Base-by-base conservation (phyloP, 1,140 invertebrate genomes). In the Drosophila melanogaster region DNA sequence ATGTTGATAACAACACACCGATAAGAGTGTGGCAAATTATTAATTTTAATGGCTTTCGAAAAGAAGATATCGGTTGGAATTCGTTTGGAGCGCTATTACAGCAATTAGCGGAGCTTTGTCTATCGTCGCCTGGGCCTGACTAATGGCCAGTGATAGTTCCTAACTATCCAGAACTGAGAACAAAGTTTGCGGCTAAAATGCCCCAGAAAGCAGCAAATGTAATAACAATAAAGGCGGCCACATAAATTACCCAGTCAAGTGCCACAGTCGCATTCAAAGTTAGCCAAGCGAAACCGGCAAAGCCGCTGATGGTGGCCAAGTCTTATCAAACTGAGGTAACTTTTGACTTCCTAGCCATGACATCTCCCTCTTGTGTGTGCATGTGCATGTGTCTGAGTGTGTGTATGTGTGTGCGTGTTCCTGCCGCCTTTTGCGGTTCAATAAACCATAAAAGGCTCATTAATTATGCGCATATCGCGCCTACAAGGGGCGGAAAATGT, bases 361-460 rank as follows among this genome's bases (percentile, higher is more conserved):
- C 74, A 76, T 77, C 74, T 77, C 73, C 75, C 73, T 8, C 30
- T 30, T 0, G 30, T 12, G 19, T 0, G 30, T 12, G 19, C 15
- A 40, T 49, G 26, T 19, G 24, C 10, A 40, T 64, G 58, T 43
- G 59, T 40, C 59, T 65, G 60, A 67, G 61, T 74, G 47, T 53
- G 43, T 11, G 26, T 26, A 38, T 47, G 40, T 17, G 15, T 14
- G 58, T 64, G 61, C 59, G 41, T 65, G 62, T 65, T 70, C 51
- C 65, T 70, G 47, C 49, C 75, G 65, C 44, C 41, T 67, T 75
- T 69, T 90, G 81, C 81, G 89, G 90, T 91, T 91, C 90, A 91
- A 91, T 91, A 91, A 91, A 91, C 90, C 89, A 91, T 91, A 91
- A 91, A 91, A 91, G 83, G 79, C 90, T 91, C 90, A 91, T 91